Conservation (phyloP, 2,113 vertebrate genomes). For the Catagonus wagneri region DNA sequence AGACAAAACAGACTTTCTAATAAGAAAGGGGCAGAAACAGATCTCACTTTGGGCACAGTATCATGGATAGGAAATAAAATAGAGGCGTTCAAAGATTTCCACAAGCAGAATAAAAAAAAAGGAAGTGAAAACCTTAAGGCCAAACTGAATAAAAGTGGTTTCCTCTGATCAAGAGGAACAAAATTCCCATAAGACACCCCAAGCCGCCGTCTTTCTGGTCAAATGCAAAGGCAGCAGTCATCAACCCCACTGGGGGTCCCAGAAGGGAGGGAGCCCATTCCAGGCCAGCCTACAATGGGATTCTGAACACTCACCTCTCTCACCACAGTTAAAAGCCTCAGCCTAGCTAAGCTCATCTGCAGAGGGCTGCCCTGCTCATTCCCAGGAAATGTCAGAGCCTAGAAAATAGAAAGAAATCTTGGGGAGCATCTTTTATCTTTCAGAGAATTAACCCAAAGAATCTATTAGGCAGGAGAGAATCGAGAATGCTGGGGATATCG, state of each 20-base stretch:
- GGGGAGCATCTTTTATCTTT: conserved; percentile 65
- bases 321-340: neutral
- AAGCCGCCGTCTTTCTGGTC: conserved; percentile 47
- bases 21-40: neutral
- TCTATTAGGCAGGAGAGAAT: conserved; percentile 24
- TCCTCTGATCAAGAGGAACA: conserved; percentile 48
- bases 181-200: conserved; percentile 64
- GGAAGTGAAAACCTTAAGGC: conserved; percentile 39
- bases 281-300: neutral
- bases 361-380: neutral
- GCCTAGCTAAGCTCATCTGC: neutral
- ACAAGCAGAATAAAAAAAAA: conserved; percentile 54
- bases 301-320: conserved; percentile 39
- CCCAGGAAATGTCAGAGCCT: neutral
- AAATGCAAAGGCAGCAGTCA: conserved; percentile 14
- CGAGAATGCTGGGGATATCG: conserved; percentile 48
- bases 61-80: neutral
- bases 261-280: neutral
- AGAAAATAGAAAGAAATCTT: neutral
- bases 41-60: neutral
- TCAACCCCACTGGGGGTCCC: neutral
- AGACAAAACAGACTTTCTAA: neutral
- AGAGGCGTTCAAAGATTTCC: neutral
- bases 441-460: conserved; percentile 56
- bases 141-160: conserved; percentile 41